Evolutionary conservation across 37 sponge, comb jelly and placozoan species (phyloP).

Genomic region (Cladorhizidae sp.): DNA sequence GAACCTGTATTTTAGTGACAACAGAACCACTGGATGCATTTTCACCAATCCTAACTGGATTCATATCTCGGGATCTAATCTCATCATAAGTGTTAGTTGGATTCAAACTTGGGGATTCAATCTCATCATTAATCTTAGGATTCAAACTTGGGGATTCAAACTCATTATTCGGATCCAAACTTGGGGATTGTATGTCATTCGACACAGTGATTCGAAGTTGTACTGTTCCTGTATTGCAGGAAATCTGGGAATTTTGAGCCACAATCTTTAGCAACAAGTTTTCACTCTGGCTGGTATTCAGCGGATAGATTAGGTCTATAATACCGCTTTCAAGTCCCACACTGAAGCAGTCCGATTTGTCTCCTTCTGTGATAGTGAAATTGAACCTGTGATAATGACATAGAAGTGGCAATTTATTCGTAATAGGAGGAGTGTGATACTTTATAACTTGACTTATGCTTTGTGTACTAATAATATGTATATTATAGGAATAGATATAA

Average conservation of each 20-base stretch:
- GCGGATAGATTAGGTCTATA: constrained; percentile 3
- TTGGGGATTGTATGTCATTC: constrained; percentile 30
- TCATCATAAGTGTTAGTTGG: too few relatives aligned
- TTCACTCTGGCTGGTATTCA: constrained; percentile 5
- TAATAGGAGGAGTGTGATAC: too few relatives aligned
- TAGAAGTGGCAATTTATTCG: too few relatives aligned
- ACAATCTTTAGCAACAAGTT: constrained; percentile 59
- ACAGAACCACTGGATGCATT: constrained; percentile 34
- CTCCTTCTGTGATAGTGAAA: constrained; percentile 65
- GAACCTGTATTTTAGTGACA: constrained; percentile 47
- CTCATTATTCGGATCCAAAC: too few relatives aligned
- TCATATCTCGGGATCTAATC: too few relatives aligned
- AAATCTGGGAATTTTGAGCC: constrained; percentile 56
- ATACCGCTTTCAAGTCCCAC: constrained; percentile 40
- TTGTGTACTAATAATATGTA: too few relatives aligned
- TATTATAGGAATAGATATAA: too few relatives aligned
- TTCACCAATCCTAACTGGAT: constrained; percentile 53
- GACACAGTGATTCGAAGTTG: constrained; percentile 46
- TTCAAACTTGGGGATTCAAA: too few relatives aligned
- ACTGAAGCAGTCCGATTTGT: constrained; percentile 43
- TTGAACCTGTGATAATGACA: constrained; percentile 72
- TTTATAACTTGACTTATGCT: too few relatives aligned
- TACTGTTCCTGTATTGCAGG: constrained; percentile 63
- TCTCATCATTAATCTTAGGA: too few relatives aligned
- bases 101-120: too few relatives aligned